Conservation (phyloP, 2,797 vertebrate species). For the Peromyscus attwateri region DNA sequence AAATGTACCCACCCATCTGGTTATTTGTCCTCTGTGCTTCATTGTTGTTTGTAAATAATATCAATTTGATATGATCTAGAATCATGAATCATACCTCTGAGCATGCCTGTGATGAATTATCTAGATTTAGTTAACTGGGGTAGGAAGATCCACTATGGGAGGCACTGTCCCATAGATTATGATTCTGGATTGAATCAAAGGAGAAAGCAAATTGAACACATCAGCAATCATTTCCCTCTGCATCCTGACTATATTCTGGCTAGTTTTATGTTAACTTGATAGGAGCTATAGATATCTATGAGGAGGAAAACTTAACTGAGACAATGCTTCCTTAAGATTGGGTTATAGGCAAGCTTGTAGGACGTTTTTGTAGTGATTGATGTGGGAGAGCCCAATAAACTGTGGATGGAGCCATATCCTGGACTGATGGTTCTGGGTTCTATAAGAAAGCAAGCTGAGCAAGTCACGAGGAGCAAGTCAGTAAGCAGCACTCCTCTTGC, state of each 20-base stretch:
- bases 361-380: neutral
- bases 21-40: neutral
- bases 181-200: neutral
- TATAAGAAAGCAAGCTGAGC: neutral
- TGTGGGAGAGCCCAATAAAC: neutral
- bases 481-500: neutral
- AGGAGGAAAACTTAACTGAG: neutral
- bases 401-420: neutral
- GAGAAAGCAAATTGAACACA: no score
- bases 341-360: neutral
- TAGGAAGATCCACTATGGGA: neutral
- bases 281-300: neutral
- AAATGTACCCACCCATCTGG: neutral
- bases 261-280: neutral
- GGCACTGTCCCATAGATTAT: neutral
- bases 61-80: neutral
- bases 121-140: neutral
- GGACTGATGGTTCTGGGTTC: neutral
- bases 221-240: neutral
- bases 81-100: neutral
- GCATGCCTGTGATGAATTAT: neutral
- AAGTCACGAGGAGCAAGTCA: neutral
- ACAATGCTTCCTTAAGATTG: neutral
- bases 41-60: neutral
- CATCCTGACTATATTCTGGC: neutral